Conservation (phyloP, 1,140 invertebrate genomes). For the Geopemphigus sp. region DNA sequence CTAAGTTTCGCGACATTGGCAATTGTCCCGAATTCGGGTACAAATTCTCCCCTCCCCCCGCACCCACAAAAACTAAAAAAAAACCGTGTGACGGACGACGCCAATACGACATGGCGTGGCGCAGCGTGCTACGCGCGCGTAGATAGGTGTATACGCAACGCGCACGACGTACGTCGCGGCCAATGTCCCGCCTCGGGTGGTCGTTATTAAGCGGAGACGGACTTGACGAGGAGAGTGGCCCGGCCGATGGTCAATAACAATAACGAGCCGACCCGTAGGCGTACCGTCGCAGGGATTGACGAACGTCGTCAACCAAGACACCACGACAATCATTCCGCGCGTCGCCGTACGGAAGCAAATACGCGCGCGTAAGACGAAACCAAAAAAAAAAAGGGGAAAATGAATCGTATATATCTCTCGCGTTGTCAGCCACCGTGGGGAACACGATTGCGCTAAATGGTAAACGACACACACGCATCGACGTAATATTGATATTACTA, state of each 20-base stretch:
- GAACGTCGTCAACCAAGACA: constrained; percentile 21
- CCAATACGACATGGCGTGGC: background rate
- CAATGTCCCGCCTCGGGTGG: no score
- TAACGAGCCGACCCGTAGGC: constrained; percentile 26
- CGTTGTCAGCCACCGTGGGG: constrained; percentile 45
- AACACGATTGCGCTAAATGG: constrained; percentile 13
- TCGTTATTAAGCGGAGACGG: constrained; percentile 7
- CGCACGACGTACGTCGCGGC: no score
- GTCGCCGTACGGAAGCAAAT: background rate
- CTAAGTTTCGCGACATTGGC: no score
- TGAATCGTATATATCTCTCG: constrained; percentile 44
- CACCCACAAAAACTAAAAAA: no score
- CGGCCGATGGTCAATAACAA: background rate
- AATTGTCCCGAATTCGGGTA: no score
- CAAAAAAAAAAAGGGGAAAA: background rate
- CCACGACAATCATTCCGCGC: background rate
- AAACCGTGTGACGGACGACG: no score
- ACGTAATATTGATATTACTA: background rate
- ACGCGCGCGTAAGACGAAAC: background rate
- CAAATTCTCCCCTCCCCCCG: no score
- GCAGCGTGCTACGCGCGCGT: no score
- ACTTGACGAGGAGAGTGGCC: constrained; percentile 16
- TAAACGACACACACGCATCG: background rate
- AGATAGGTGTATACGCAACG: no score
- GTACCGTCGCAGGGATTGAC: no score